Base-by-base conservation (phyloP, 1,140 invertebrate genomes). In the Drosophila lacteicornis region DNA sequence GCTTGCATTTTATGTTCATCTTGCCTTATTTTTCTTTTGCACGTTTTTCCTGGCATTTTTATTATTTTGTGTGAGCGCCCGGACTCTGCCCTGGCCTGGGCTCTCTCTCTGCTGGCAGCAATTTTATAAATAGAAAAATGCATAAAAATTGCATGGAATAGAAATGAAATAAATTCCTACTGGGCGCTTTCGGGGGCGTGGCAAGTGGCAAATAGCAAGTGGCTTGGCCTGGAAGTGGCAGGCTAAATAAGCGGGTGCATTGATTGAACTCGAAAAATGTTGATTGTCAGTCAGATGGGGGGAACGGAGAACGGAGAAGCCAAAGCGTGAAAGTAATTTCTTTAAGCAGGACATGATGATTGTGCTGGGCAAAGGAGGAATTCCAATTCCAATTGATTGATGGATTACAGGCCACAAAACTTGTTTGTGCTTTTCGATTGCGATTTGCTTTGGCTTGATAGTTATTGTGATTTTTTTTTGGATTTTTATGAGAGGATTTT, bases 71-170 rank as follows among this genome's bases (percentile, higher is more conserved):
- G 63, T 69, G 51, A 8, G 19, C 17, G 47, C 62, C 15, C 47
- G 17, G n/a, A 17, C 22, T 19, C 49, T 15, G 51, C 22, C 36
- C 49, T 11, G 51, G 47, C 13, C 5, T 2, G 50, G 33, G 36
- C 7, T 55, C 65, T 55, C 65, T 38, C 58, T 58, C 59, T 40
- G 65, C 65, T 71, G 38, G 49, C 53, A 75, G 69, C 76, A 62
- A 82, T 79, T 82, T 85, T 80, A 76, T 85, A 83, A 82, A 84
- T 62, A 60, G 51, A 75, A 75, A 70, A 66, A 45, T 65, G 75
- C 63, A 82, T 78, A 79, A 82, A 85, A 87, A 66, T 82, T 55
- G 63, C 76, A 82, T 87, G 83, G 74, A 70, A 87, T 87, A 86
- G 80, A 79, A 87, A 70, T 70, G 80, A 88, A 87, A 87, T 80